Evolutionary conservation across 2,888 invertebrate genomes (phyloP).

Genomic region (Apamea epomidion): DNA sequence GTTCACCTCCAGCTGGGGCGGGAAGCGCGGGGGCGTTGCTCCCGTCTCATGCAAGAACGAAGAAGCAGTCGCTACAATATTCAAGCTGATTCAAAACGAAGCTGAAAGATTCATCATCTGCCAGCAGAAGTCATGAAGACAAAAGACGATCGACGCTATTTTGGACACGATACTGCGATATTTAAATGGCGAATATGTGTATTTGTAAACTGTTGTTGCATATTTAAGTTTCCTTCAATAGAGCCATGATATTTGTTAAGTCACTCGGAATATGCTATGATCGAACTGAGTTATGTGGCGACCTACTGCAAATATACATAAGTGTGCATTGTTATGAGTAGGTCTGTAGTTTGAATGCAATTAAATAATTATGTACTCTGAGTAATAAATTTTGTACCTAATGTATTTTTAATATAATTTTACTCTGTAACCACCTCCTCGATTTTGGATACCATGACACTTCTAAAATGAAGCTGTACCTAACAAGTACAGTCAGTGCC

Average conservation of each 20-base stretch:
- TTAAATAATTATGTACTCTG: neutral
- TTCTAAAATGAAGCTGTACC: neutral
- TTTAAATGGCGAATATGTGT: slow-evolving; percentile 33
- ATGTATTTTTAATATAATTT: neutral
- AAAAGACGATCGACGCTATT: slow-evolving; percentile 17
- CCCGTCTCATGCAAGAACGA: slow-evolving; percentile 80
- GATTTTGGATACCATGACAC: neutral
- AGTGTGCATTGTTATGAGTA: neutral
- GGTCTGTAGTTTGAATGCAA: slow-evolving; percentile 26
- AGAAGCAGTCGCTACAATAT: slow-evolving; percentile 79
- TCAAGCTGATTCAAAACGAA: slow-evolving; percentile 85
- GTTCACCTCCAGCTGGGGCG: slow-evolving; percentile 90
- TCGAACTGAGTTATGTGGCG: neutral
- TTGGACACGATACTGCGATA: slow-evolving; percentile 39
- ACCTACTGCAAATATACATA: neutral
- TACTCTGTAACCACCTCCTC: neutral
- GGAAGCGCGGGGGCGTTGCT: slow-evolving; percentile 76
- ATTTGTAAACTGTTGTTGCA: slow-evolving; percentile 21
- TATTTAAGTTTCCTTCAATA: slow-evolving; percentile 5
- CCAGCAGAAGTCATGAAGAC: slow-evolving; percentile 82
- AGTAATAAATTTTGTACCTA: slow-evolving; percentile 18
- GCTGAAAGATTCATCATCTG: slow-evolving; percentile 85
- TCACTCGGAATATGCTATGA: neutral
- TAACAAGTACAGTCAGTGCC: neutral
- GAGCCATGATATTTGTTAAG: neutral